Base-by-base conservation (phyloP, 2,113 vertebrate species). In the Rhodinocichla rosea region DNA sequence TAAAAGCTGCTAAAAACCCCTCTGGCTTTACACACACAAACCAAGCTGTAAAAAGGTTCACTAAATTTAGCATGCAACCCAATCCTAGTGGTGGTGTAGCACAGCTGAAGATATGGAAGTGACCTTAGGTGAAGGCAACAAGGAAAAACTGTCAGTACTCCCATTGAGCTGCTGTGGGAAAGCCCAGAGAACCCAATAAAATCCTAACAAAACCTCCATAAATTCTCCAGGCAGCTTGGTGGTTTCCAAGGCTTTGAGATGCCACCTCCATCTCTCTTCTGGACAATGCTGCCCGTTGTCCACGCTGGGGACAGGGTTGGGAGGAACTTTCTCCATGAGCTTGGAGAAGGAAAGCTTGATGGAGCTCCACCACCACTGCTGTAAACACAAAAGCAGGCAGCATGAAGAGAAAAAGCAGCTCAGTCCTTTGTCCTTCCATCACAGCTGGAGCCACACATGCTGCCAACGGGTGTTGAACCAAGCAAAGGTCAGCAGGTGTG, bases 11-110 rank as follows among this genome's bases (percentile, higher is more conserved):
- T 87, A 17, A n/a, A 40, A 62, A 1, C 0, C 28, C 19, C 39
- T 39, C 42, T 75, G 69, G 5, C 77, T 94, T 89, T 28, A 62
- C 59, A 74, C 4, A 69, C 5, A 7, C 9, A 2, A 33, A 30
- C 19, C 60, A 86, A 92, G 94, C 93, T 91, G 65, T 45, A 49
- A 94, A 83, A 80, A 55, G 53, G 59, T 74, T 84, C 95, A 83
- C 94, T 97, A 96, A 94, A 91, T 91, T 91, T 94, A 96, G 93
- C 90, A 55, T 0, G 75, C 59, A 95, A 97, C 60, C 67, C 92
- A 92, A 94, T 64, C 78, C 95, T 15, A 33, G 64, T 0, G 1
- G 57, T 22, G 44, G 35, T 3, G 7, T 13, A 87, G 76, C 78
- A 80, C 11, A 64, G 90, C 84, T 90, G 71, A 27, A 35, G 85